Evolutionary conservation across 2,888 invertebrate genomes (phyloP), one percentile per base, ranked within the genome.

Genomic region (Drosophila emarginata): DNA sequence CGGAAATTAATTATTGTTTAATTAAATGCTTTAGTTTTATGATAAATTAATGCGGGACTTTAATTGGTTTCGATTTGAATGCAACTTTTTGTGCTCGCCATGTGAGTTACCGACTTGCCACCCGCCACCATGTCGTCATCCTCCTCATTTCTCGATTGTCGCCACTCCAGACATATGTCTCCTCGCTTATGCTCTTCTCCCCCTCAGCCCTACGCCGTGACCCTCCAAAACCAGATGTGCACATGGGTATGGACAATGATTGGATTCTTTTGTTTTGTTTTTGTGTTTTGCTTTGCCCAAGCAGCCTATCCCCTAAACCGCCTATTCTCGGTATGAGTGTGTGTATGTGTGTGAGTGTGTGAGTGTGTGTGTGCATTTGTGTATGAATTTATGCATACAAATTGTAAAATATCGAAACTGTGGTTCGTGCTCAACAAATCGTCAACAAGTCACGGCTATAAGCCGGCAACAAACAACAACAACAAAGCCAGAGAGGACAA

Each of bases 401-500:
- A 88, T 83, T 83, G 84, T 81, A 88, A 88, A 89, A 89, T 88
- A 88, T 88, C 89, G 90, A 89, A 89, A 87, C 88, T 89, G 83
- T 89, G 90, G 88, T 88, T 89, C 89, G 86, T 88, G 88, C 86
- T 76, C 80, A 86, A 78, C 87, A 88, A 84, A 87, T 77, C 87
- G 82, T 84, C 84, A 87, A 82, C 81, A 82, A 82, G 81, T 82
- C 81, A 82, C 83, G 85, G 72, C 79, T 81, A 60, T 73, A 88
- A 87, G 86, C 78, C 78, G 82, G 81, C 81, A 76, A 60, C 59
- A 71, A 56, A 59, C 58, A 63, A 52, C 63, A 61, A 62, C 58
- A 52, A 52, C 62, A 56, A 37, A 54, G 58, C 37, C 59, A 62
- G 53, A 28, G 32, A 60, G 36, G 6, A 14, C 15, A 28, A 32